Conservation (phyloP, 2,888 invertebrate genomes). For the Pheosia tremula region DNA sequence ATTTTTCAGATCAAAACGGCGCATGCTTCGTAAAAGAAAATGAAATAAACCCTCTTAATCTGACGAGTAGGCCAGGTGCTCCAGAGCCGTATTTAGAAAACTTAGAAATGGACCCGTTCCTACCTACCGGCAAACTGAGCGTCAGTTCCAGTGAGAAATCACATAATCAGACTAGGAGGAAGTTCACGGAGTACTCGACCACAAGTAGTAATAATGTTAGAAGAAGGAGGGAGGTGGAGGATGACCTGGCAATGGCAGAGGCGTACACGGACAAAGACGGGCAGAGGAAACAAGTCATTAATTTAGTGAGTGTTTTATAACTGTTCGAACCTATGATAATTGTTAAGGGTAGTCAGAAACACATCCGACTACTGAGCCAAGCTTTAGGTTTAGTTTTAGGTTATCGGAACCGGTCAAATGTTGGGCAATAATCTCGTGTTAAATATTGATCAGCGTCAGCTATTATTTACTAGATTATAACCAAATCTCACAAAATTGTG, state of each 20-base stretch:
- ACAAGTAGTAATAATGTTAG: conserved; percentile 75
- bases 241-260: conserved; percentile 89
- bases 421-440: too few relatives aligned
- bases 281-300: conserved; percentile 88
- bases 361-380: too few relatives aligned
- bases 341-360: too few relatives aligned
- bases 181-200: conserved; percentile 56
- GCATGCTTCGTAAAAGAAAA: conserved; percentile 86
- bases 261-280: conserved; percentile 88
- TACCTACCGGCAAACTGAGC: conserved; percentile 63
- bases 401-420: too few relatives aligned
- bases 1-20: conserved; percentile 83
- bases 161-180: conserved; percentile 58
- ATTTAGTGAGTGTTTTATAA: conserved; percentile 86
- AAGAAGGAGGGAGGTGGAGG: conserved; percentile 82
- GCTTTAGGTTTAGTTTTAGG: too few relatives aligned
- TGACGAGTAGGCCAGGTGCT: conserved; percentile 73
- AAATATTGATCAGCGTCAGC: too few relatives aligned
- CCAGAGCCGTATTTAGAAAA: conserved; percentile 79
- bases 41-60: conserved; percentile 87
- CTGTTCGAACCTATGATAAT: too few relatives aligned
- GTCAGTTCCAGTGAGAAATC: conserved; percentile 66
- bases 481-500: too few relatives aligned
- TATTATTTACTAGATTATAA: too few relatives aligned
- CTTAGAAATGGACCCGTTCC: conserved; percentile 73